A percentile compares a stretch with the other conserved stretches of the same genome.
phyloP scores from a whole-genome alignment of 2,797 vertebrate species.

The Podarcis siculus region DNA sequence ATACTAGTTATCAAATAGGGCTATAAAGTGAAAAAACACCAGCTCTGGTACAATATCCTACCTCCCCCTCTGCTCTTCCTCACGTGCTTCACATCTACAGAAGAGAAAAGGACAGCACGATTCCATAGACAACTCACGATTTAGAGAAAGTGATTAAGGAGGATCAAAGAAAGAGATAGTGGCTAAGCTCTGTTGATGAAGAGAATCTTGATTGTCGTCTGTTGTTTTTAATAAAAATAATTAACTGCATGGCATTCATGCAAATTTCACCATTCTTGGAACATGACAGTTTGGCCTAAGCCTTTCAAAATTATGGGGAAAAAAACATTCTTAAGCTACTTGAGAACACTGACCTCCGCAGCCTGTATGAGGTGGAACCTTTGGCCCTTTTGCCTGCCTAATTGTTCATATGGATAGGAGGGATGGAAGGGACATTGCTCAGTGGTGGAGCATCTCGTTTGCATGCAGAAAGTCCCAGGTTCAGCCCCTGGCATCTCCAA shows the following conservation, averaged over 20 bases:
- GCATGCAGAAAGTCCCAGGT: not conserved
- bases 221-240: not conserved
- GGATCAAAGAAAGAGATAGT: not conserved
- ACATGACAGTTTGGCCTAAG: not conserved
- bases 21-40: not conserved
- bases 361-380: not conserved
- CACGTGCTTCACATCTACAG: not conserved
- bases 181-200: not conserved
- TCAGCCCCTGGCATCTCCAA: not conserved
- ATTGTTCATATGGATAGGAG: not conserved
- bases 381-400: not conserved
- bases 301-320: not conserved
- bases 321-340: no score
- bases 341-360: not conserved
- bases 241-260: not conserved
- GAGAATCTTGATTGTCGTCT: not conserved
- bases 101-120: not conserved
- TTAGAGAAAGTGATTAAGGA: conserved; percentile 6
- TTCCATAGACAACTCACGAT: not conserved
- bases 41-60: not conserved
- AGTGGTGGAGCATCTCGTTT: not conserved
- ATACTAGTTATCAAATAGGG: not conserved
- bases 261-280: not conserved
- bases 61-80: no score
- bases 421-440: not conserved